Conservation (phyloP, 2,888 invertebrate species). For the Netelia virgata region DNA sequence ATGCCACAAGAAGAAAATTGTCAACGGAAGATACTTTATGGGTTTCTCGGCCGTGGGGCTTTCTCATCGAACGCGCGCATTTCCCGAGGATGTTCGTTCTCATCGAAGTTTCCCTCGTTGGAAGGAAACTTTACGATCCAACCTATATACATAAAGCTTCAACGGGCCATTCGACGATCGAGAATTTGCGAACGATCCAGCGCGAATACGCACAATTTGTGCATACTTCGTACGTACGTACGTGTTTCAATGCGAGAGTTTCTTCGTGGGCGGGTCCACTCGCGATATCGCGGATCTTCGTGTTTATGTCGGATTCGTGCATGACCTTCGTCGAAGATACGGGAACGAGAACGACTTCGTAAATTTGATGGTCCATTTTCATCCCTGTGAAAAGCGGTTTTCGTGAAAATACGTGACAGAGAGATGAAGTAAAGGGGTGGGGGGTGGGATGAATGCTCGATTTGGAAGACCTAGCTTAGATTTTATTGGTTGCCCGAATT, state of each 20-base stretch:
- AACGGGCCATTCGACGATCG: constrained; percentile 69
- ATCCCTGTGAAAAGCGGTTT: constrained; percentile 10
- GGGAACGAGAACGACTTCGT: constrained; percentile 26
- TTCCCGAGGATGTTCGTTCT: constrained; percentile 51
- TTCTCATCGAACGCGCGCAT: constrained; percentile 7
- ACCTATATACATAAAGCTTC: constrained; percentile 25
- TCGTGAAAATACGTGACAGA: constrained; percentile 29
- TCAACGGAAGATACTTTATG: constrained; percentile 38
- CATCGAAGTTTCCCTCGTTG: constrained; percentile 64
- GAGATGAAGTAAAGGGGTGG: too few species aligned
- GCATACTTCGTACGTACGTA: too few species aligned
- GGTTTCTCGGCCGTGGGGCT: constrained; percentile 16
- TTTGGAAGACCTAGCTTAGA: too few species aligned
- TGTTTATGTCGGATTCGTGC: constrained; percentile 10
- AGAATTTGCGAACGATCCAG: constrained; percentile 60
- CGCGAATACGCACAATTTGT: too few species aligned
- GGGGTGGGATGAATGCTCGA: too few species aligned
- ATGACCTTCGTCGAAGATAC: constrained; percentile 1
- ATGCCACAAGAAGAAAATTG: constrained; percentile 24
- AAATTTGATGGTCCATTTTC: constrained; percentile 27
- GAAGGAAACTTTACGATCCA: constrained; percentile 59
- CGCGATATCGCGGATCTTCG: neutral
- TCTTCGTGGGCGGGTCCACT: neutral
- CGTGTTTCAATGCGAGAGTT: neutral
- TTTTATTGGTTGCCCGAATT: too few species aligned